Evolutionary conservation across 2,113 vertebrate species (phyloP).

Genomic region (Mormyrus iriodes): DNA sequence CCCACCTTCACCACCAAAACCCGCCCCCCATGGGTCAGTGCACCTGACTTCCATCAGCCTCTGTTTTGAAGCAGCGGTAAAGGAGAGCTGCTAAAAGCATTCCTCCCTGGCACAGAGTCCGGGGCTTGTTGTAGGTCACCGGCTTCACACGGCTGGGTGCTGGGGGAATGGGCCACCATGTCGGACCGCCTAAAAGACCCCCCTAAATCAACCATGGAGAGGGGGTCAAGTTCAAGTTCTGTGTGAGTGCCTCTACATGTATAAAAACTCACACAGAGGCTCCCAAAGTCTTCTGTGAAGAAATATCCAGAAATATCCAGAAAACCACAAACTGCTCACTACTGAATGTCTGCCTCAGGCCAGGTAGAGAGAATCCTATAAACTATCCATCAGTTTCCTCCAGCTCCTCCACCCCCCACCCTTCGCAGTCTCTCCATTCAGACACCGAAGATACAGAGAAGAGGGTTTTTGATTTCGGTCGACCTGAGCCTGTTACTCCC

Average conservation of each 20-base stretch:
- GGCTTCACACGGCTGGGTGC: neutral
- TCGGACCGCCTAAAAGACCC: neutral
- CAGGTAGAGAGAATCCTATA: neutral
- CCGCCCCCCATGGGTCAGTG: neutral
- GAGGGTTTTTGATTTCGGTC: constrained; percentile 48
- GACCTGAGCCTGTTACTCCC: constrained; percentile 41
- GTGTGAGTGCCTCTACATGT: neutral
- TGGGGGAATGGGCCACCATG: neutral
- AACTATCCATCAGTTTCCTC: neutral
- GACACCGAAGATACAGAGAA: constrained; percentile 25
- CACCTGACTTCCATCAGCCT: constrained; percentile 33
- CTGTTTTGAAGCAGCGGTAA: constrained; percentile 8
- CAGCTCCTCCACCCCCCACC: neutral
- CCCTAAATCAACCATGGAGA: neutral
- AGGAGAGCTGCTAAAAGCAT: constrained; percentile 29
- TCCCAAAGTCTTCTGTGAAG: neutral
- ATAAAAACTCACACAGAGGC: neutral
- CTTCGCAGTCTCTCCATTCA: neutral
- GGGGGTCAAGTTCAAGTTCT: neutral
- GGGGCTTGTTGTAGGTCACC: neutral
- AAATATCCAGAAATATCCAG: neutral
- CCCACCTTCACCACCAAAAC: neutral
- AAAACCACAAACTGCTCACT: no score
- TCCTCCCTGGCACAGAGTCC: constrained; percentile 36
- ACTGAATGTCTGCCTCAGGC: neutral